Percentiles rank a stretch among this genome's conserved stretches.
Conservation (phyloP, 2,797 vertebrate species). For the Phalanger gymnotis region DNA sequence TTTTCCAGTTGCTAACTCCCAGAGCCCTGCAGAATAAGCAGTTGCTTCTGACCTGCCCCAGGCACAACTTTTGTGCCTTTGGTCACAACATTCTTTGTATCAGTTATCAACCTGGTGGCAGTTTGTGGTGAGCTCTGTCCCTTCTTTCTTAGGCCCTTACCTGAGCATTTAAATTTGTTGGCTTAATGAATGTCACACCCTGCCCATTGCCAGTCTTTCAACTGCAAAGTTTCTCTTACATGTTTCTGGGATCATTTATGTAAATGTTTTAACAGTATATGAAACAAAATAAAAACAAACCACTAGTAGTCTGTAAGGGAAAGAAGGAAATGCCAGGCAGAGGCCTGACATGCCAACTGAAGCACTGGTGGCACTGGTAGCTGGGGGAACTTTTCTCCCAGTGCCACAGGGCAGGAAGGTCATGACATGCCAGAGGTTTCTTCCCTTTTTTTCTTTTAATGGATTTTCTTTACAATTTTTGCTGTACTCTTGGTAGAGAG, state of each 20-base stretch:
- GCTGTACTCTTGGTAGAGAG: background rate
- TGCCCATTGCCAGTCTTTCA: conserved; percentile 52
- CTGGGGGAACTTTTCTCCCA: background rate
- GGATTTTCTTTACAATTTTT: background rate
- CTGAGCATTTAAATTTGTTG: conserved; percentile 4
- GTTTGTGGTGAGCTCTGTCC: background rate
- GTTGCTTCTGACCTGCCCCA: background rate
- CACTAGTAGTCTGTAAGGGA: background rate
- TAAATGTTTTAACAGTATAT: conserved; percentile 36
- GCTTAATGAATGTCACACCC: conserved; percentile 3
- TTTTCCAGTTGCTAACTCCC: conserved; percentile 13
- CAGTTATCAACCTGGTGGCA: background rate
- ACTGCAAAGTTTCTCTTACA: too few relatives aligned
- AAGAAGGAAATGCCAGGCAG: background rate
- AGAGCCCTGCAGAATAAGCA: background rate
- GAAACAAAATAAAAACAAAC: background rate
- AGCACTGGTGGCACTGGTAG: background rate
- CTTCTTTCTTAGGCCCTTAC: background rate
- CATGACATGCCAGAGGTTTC: background rate
- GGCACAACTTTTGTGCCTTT: background rate
- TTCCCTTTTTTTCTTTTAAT: background rate
- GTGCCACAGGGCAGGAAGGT: background rate
- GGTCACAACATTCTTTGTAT: background rate
- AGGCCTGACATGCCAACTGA: background rate
- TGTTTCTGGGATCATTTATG: conserved; percentile 45